These are phyloP conservation scores for Gymnogyps californianus DNA, from an alignment of 2,113 vertebrate genomes.

Conservation along the genomic window DNA sequence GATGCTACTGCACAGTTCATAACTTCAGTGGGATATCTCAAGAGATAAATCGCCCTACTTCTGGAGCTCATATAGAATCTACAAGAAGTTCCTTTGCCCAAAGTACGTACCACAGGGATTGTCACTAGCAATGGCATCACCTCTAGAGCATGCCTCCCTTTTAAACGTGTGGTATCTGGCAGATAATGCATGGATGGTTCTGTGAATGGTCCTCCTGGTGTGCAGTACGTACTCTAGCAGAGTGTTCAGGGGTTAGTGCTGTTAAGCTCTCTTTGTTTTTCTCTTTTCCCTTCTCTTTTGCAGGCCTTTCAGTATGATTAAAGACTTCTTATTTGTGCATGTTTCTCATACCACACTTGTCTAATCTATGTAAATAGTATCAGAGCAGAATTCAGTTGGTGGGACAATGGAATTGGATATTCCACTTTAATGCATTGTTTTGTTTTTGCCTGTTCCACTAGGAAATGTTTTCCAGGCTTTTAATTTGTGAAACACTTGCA, in stretches of 20 bases:
- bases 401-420: not conserved
- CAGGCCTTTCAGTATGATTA: not conserved
- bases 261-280: not conserved
- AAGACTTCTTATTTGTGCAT: not conserved
- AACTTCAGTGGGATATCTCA: not conserved
- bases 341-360: not conserved
- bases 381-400: not conserved
- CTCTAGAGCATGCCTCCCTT: fast-evolving
- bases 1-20: fast-evolving
- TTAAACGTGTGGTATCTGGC: fast-evolving
- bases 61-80: not conserved
- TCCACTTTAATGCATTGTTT: not conserved
- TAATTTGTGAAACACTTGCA: not conserved
- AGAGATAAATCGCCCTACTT: not conserved
- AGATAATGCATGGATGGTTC: not conserved
- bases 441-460: not conserved
- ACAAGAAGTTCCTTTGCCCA: not conserved
- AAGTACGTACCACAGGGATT: fast-evolving
- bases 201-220: fast-evolving
- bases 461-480: not conserved
- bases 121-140: no score
- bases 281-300: not conserved
- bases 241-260: not conserved
- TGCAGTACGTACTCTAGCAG: fast-evolving
- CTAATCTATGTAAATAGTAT: not conserved